phyloP scores from a whole-genome alignment of 1,140 invertebrate species.

The Drosophila mojavensis region DNA sequence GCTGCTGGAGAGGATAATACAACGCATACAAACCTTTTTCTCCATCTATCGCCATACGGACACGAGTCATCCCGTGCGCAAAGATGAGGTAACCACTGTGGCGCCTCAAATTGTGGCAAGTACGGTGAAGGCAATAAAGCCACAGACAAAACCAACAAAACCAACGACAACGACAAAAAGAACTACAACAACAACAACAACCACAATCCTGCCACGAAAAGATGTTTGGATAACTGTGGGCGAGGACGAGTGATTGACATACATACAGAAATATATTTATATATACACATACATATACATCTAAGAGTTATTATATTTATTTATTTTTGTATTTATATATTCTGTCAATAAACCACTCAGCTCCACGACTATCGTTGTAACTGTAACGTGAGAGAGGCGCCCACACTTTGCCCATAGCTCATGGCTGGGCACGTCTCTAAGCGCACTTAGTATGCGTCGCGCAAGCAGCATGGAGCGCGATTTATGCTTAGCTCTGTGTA shows the following conservation, averaged over 20 bases:
- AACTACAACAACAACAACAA: not conserved
- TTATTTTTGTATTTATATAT: conserved; percentile 36
- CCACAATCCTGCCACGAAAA: conserved; percentile 7
- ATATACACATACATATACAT: not conserved
- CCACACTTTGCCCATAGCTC: not conserved
- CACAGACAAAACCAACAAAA: not conserved
- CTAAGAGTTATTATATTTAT: conserved; percentile 4
- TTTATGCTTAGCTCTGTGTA: conserved; percentile 50
- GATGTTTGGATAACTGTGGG: conserved; percentile 55
- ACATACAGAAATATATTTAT: not conserved
- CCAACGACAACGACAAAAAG: not conserved
- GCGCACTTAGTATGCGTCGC: conserved; percentile 59
- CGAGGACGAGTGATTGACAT: conserved; percentile 34
- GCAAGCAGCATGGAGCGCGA: conserved; percentile 14
- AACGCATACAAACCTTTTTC: conserved; percentile 86
- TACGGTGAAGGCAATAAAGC: not conserved
- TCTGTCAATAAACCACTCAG: conserved; percentile 26
- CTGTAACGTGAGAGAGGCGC: conserved; percentile 31
- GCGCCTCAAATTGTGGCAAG: conserved; percentile 6
- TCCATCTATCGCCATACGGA: conserved; percentile 86
- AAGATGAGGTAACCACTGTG: conserved; percentile 40
- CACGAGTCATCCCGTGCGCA: conserved; percentile 79
- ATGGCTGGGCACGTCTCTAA: conserved; percentile 42
- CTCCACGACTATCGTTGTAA: conserved; percentile 16
- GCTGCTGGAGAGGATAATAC: conserved; percentile 86